These are phyloP conservation scores for Drosophila nebulosa DNA, from an alignment of 1,140 invertebrate species.

Conservation along the genomic window DNA sequence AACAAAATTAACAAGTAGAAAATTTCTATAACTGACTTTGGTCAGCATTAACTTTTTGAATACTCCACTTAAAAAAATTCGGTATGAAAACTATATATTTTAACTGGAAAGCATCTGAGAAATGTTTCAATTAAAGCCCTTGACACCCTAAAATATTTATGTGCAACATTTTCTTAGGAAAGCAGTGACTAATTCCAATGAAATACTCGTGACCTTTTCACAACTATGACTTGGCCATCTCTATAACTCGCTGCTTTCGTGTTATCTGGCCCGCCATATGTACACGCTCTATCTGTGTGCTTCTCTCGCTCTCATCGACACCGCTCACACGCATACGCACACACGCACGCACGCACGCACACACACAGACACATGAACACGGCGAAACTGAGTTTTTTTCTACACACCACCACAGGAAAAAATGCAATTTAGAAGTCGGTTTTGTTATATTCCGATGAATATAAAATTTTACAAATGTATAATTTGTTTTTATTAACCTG, in stretches of 20 bases:
- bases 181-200: background rate
- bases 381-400: background rate
- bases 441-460: background rate
- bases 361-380: background rate
- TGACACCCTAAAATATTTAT: no score
- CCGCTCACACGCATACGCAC: background rate
- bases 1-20: no score
- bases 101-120: no score
- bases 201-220: background rate
- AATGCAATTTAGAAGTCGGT: background rate
- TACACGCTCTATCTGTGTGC: slow-evolving; percentile 23
- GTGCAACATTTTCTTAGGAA: background rate
- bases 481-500: background rate
- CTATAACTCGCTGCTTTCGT: slow-evolving; percentile 23
- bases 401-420: slow-evolving; percentile 1
- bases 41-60: no score
- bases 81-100: no score
- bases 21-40: no score
- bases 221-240: slow-evolving; percentile 14
- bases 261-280: slow-evolving; percentile 40
- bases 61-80: no score
- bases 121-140: no score
- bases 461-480: background rate
- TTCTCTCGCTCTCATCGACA: background rate
- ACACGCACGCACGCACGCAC: background rate